Evolutionary conservation across 1,140 invertebrate genomes (phyloP).

Genomic region (Hycleus phaleratus): DNA sequence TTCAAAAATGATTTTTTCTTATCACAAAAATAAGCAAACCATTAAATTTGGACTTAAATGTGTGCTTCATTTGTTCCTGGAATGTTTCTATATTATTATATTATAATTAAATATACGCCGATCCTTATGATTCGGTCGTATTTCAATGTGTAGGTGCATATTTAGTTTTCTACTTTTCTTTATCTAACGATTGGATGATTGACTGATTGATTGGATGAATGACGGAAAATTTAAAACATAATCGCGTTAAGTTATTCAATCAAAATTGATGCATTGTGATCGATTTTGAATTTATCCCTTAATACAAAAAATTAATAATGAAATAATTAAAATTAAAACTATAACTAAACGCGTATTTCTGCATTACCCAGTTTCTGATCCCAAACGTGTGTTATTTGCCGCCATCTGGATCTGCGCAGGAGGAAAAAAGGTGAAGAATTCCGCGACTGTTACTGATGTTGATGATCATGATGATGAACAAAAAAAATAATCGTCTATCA

Average conservation of each 20-base stretch:
- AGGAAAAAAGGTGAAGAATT: constrained; percentile 65
- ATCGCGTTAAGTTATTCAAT: constrained; percentile 10
- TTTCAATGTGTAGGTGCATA: constrained; percentile 39
- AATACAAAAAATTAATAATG: neutral
- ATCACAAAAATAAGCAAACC: constrained; percentile 5
- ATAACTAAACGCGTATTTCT: constrained; percentile 41
- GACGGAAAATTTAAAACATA: neutral
- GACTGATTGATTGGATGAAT: too few species aligned
- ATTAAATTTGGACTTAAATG: constrained; percentile 30
- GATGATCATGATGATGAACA: too few species aligned
- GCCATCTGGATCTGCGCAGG: constrained; percentile 53
- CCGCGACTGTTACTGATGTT: constrained; percentile 42
- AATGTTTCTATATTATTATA: constrained; percentile 28
- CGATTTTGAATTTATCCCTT: too few species aligned
- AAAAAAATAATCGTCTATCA: constrained; percentile 30
- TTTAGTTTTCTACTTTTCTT: constrained; percentile 3
- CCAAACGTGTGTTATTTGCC: constrained; percentile 43
- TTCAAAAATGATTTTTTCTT: neutral
- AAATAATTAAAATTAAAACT: neutral
- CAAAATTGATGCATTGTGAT: too few species aligned
- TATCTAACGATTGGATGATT: neutral
- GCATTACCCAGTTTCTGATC: constrained; percentile 46
- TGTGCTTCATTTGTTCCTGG: constrained; percentile 44
- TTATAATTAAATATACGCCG: neutral
- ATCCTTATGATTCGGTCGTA: constrained; percentile 31